Base-by-base conservation (phyloP, 2,113 vertebrate species). In the Oreotrochilus melanogaster region DNA sequence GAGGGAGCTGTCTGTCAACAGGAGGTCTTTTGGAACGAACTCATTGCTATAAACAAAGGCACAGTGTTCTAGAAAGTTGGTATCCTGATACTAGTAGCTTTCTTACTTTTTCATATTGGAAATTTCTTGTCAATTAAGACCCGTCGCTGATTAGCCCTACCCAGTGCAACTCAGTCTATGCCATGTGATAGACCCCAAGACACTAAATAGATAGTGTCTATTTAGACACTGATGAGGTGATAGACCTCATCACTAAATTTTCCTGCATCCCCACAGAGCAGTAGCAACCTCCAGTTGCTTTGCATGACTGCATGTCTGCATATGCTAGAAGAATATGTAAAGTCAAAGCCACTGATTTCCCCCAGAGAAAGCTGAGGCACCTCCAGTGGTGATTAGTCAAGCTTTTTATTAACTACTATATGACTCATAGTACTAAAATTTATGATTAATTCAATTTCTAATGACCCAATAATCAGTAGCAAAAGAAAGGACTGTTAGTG, bases 201-300 rank as follows among this genome's bases (percentile, higher is more conserved):
- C 28, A 48, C 33, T n/a, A n/a, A n/a, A n/a, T n/a, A n/a, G n/a
- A n/a, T n/a, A n/a, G n/a, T n/a, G n/a, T n/a, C n/a, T n/a, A n/a
- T n/a, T n/a, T n/a, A n/a, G n/a, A n/a, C n/a, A n/a, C n/a, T n/a
- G n/a, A n/a, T n/a, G n/a, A n/a, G n/a, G n/a, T n/a, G n/a, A n/a
- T n/a, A n/a, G n/a, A n/a, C 3, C 31, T 37, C 0, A 0, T 18
- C 28, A 22, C 16, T 57, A 57, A 24, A n/a, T 50, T 22, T 31
- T 19, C 35, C 19, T 64, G 11, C 31, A 69, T 8, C 25, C 11
- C 66, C 75, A 28, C 10, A 70, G 48, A 75, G 39, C n/a, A 21
- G 2, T 8, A 75, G 11, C 9, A 79, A 57, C 45, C 23, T 74
- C 12, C 15, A 28, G 18, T 6, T 33, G 23, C 14, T 86, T 65